Percentiles rank a stretch among this genome's conserved stretches.
Conservation (phyloP, 2,797 vertebrate genomes). For the Cuniculus paca region DNA sequence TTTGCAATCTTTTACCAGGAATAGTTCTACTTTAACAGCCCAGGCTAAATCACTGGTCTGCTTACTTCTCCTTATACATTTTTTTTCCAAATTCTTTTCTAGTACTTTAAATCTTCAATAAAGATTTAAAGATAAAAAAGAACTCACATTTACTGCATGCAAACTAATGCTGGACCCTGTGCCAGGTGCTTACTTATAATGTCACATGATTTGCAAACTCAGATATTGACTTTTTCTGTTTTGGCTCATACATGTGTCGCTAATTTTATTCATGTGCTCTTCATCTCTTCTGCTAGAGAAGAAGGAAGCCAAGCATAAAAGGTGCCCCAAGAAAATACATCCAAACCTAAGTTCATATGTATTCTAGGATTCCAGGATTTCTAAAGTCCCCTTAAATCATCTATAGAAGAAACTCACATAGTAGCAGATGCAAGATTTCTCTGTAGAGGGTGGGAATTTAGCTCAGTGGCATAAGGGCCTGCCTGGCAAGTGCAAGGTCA, state of each 20-base stretch:
- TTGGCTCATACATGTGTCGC: not conserved
- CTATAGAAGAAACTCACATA: not conserved
- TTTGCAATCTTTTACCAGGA: constrained; percentile 11
- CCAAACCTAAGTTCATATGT: not conserved
- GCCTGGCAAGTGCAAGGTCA: no score
- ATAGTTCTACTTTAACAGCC: not conserved
- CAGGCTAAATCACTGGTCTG: not conserved
- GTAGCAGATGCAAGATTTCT: not conserved
- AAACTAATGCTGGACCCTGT: not conserved
- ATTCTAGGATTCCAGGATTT: not conserved
- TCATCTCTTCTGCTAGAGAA: not conserved
- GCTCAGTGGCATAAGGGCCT: no score
- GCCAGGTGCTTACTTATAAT: not conserved
- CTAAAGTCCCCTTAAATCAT: not conserved
- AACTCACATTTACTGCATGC: not conserved
- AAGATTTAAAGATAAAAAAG: not conserved
- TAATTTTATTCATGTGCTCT: constrained; percentile 38
- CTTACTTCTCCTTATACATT: not conserved
- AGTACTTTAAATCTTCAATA: constrained; percentile 23
- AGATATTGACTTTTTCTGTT: not conserved
- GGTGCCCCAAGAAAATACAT: not conserved
- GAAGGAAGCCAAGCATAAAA: constrained; percentile 36
- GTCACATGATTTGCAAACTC: constrained; percentile 27
- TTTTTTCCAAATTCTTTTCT: constrained; percentile 14
- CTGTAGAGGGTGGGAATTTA: no score